Conservation (phyloP, 2,888 invertebrate species). For the Caenorhabditis angaria region DNA sequence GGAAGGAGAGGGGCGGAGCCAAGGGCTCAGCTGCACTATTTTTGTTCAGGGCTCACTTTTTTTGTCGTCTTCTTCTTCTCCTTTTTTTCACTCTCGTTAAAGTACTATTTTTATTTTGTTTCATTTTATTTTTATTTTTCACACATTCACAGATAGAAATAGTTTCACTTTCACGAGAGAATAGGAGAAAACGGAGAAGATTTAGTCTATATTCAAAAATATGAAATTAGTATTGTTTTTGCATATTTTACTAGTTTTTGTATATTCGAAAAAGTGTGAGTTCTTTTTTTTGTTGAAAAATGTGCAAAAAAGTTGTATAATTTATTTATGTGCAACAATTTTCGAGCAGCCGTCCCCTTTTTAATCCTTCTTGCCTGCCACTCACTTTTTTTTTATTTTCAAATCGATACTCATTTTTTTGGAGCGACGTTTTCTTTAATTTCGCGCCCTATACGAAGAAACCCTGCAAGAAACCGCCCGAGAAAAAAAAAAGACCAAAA, state of each 20-base stretch:
- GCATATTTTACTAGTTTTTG: too few species aligned
- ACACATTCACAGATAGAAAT: too few species aligned
- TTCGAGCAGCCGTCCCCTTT: not conserved
- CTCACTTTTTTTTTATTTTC: not conserved
- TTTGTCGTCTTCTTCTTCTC: not conserved
- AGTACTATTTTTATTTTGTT: not conserved
- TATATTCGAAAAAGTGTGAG: too few species aligned
- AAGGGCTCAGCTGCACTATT: not conserved
- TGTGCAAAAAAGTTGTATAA: too few species aligned
- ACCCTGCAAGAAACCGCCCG: not conserved
- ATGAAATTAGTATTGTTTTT: too few species aligned
- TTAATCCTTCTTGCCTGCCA: not conserved
- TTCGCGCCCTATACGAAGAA: too few species aligned
- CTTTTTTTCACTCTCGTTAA: not conserved
- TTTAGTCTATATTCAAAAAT: too few species aligned
- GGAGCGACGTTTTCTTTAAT: not conserved
- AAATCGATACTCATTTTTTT: not conserved
- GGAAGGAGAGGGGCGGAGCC: not conserved
- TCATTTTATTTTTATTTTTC: too few species aligned
- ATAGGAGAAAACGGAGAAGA: too few species aligned
- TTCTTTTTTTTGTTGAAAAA: too few species aligned
- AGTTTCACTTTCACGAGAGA: conserved; percentile 1
- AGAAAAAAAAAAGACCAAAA: not conserved
- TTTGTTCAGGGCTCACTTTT: not conserved
- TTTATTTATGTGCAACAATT: too few species aligned